Percentiles rank a stretch among this genome's conserved stretches.
phyloP scores from a whole-genome alignment of 1,140 invertebrate genomes.

The Lepidurus apus region DNA sequence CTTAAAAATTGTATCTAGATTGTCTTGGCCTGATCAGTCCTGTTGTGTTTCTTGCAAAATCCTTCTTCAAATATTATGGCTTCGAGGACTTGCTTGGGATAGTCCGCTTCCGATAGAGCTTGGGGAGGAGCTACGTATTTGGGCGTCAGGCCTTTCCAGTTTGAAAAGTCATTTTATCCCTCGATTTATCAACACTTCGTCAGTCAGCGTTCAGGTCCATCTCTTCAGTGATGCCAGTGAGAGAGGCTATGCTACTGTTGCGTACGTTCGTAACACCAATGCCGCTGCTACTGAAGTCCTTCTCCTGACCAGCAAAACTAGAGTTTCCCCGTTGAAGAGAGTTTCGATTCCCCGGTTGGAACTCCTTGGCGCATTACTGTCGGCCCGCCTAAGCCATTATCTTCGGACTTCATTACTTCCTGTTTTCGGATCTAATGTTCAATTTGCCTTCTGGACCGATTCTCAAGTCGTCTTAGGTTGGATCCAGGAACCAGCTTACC shows the following conservation, averaged over 20 bases:
- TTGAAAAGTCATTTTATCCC: background rate
- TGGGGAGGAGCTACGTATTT: background rate
- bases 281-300: background rate
- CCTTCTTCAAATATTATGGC: constrained; percentile 6
- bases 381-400: constrained; percentile 10
- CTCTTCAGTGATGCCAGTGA: constrained; percentile 35
- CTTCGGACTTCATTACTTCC: background rate
- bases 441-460: constrained; percentile 28
- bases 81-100: constrained; percentile 1
- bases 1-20: background rate
- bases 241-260: constrained; percentile 34
- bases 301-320: constrained; percentile 40
- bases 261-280: constrained; percentile 20
- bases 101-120: background rate
- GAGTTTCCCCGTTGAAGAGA: constrained; percentile 44
- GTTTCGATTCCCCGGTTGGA: constrained; percentile 31
- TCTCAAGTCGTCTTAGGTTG: constrained; percentile 27
- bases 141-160: background rate
- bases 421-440: background rate
- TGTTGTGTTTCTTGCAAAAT: background rate
- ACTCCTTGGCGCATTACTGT: constrained; percentile 30
- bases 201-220: too few relatives aligned
- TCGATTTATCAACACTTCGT: background rate
- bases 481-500: background rate
- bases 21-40: background rate